These are phyloP conservation scores for Eupithecia tripunctaria DNA, from an alignment of 2,888 invertebrate species.

Conservation along the genomic window DNA sequence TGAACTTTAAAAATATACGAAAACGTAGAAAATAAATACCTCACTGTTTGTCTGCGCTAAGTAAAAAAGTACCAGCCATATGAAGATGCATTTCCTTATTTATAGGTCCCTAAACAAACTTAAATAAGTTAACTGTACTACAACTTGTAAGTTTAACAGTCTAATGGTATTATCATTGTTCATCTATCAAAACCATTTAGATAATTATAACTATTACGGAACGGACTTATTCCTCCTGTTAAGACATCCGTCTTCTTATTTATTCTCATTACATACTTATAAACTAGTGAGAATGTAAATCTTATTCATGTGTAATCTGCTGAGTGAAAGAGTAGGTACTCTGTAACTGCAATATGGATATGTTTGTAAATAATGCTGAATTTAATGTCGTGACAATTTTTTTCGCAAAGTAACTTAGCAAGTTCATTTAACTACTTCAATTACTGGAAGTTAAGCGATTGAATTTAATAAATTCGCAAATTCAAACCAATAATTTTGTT, in stretches of 20 bases:
- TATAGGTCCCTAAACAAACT: conserved; percentile 31
- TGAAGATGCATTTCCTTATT: conserved; percentile 42
- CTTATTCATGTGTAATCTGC: no score
- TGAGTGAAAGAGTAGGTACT: conserved; percentile 38
- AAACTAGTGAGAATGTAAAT: conserved; percentile 8
- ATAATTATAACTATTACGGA: not conserved
- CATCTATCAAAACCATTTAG: not conserved
- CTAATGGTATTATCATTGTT: not conserved
- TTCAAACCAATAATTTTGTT: conserved; percentile 59
- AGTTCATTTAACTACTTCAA: conserved; percentile 79
- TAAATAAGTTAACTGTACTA: not conserved
- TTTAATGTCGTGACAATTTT: conserved; percentile 62
- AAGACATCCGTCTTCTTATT: not conserved
- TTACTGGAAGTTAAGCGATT: conserved; percentile 81
- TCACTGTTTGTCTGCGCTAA: conserved; percentile 15
- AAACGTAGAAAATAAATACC: conserved; percentile 14
- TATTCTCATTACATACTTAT: not conserved
- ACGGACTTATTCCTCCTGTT: not conserved
- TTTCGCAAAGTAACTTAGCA: conserved; percentile 71
- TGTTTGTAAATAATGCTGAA: conserved; percentile 65
- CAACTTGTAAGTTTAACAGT: not conserved
- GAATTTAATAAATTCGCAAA: conserved; percentile 84
- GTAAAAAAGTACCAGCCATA: conserved; percentile 34
- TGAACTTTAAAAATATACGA: conserved; percentile 28
- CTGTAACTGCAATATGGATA: conserved; percentile 65